Percentiles rank a stretch among this genome's conserved stretches.
These are phyloP conservation scores for Acridotheres tristis DNA, from an alignment of 2,797 vertebrate species.

Conservation along the genomic window DNA sequence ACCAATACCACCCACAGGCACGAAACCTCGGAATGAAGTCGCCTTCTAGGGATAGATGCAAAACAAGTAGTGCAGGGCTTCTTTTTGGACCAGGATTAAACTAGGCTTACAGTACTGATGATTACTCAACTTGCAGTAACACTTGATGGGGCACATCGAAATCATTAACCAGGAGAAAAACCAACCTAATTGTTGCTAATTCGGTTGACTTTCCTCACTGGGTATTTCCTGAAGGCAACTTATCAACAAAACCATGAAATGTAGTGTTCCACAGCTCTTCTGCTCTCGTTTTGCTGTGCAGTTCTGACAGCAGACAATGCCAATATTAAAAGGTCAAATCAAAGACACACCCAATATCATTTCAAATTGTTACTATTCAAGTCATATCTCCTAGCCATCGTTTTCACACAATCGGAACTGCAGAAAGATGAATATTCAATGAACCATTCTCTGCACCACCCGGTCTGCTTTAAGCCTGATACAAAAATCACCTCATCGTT, in stretches of 20 bases:
- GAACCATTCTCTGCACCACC: slow-evolving; percentile 27
- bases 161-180: slow-evolving; percentile 52
- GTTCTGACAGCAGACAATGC: slow-evolving; percentile 20
- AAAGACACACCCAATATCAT: slow-evolving; percentile 39
- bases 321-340: slow-evolving; percentile 17
- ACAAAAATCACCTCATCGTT: slow-evolving; percentile 36
- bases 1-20: slow-evolving; percentile 75
- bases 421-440: slow-evolving; percentile 4
- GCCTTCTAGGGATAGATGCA: slow-evolving; percentile 55
- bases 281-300: slow-evolving; percentile 1
- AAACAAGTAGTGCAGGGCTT: slow-evolving; percentile 62
- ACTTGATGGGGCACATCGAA: slow-evolving; percentile 24
- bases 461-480: slow-evolving; percentile 26
- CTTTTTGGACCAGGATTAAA: slow-evolving; percentile 52
- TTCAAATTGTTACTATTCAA: neutral
- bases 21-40: slow-evolving; percentile 67
- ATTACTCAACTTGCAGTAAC: slow-evolving; percentile 39
- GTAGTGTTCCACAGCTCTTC: slow-evolving; percentile 43
- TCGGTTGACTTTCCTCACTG: slow-evolving; percentile 52
- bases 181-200: slow-evolving; percentile 16
- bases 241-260: slow-evolving; percentile 9
- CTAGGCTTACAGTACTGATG: slow-evolving; percentile 52
- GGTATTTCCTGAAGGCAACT: slow-evolving; percentile 59
- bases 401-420: slow-evolving; percentile 19
- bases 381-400: neutral